phyloP scores from a whole-genome alignment of 2,888 invertebrate genomes.

The Isoperla grammatica region DNA sequence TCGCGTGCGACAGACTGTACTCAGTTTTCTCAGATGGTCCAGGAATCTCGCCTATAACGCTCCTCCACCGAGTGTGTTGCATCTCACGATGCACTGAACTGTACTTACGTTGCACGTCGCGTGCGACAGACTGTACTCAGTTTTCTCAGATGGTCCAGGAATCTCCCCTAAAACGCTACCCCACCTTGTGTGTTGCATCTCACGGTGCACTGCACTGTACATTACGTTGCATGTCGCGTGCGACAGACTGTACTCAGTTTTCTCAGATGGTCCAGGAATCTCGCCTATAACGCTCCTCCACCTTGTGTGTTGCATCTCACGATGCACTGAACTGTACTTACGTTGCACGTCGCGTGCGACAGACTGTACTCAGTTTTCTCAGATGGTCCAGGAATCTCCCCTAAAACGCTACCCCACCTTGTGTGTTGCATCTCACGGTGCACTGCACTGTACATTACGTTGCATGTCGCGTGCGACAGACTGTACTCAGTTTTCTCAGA shows the following conservation, averaged over 20 bases:
- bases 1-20: not conserved
- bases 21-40: not conserved
- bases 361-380: conserved; percentile 4
- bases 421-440: too few relatives aligned
- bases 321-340: too few relatives aligned
- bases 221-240: too few relatives aligned
- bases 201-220: too few relatives aligned
- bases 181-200: not conserved
- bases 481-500: too few relatives aligned
- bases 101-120: too few relatives aligned
- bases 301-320: not conserved
- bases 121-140: not conserved
- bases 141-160: conserved; percentile 6
- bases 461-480: too few relatives aligned
- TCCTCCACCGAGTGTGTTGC: not conserved
- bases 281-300: conserved; percentile 1
- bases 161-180: conserved; percentile 4
- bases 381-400: conserved; percentile 11
- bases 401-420: too few relatives aligned
- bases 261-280: conserved; percentile 7
- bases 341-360: too few relatives aligned
- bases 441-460: too few relatives aligned
- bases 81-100: too few relatives aligned
- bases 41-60: conserved; percentile 9
- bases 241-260: conserved; percentile 1